phyloP scores from a whole-genome alignment of 1,140 invertebrate species.

The Asobara japonica region DNA sequence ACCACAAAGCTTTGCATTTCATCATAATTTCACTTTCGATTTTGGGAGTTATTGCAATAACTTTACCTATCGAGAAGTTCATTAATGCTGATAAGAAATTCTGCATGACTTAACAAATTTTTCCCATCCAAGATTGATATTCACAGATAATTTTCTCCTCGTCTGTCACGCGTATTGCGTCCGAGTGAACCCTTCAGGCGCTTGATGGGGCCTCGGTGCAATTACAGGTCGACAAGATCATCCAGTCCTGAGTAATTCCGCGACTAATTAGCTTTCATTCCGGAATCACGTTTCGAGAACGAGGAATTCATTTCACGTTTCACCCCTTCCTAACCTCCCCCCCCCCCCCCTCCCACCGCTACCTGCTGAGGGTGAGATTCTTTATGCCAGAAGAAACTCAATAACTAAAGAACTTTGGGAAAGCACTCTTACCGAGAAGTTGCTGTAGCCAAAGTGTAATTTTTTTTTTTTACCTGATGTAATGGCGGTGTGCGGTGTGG shows the following conservation, averaged over 20 bases:
- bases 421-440: constrained; percentile 14
- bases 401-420: constrained; percentile 4
- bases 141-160: not conserved
- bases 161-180: not conserved
- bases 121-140: not conserved
- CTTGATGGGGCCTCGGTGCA: not conserved
- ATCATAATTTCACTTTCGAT: no score
- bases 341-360: not conserved
- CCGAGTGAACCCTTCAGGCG: not conserved
- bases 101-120: not conserved
- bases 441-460: not conserved
- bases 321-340: not conserved
- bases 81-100: not conserved
- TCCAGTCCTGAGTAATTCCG: constrained; percentile 1
- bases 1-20: no score
- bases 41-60: no score
- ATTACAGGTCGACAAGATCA: not conserved
- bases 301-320: constrained; percentile 26
- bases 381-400: constrained; percentile 15
- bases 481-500: not conserved
- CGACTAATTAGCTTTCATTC: constrained; percentile 9
- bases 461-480: constrained; percentile 3
- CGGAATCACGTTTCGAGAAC: constrained; percentile 7
- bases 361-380: not conserved
- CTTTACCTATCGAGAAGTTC: no score